Conservation (phyloP, 2,797 vertebrate species). For the Pipistrellus pygmaeus region DNA sequence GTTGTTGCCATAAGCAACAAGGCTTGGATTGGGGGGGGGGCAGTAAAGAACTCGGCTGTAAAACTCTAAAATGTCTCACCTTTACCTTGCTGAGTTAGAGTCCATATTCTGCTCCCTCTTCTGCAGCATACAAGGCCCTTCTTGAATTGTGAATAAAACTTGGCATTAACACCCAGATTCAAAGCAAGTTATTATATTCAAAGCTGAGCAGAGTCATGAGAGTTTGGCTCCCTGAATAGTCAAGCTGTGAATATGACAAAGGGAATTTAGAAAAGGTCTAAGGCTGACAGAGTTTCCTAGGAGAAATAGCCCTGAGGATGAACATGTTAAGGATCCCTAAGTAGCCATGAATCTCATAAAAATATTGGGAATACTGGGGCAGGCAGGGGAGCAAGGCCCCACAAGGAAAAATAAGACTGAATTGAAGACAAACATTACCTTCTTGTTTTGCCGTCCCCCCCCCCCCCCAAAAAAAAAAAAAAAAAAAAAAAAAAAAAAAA, state of each 20-base stretch:
- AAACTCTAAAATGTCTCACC: slow-evolving; percentile 6
- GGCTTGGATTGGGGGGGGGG: not conserved
- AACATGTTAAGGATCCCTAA: not conserved
- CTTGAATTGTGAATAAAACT: slow-evolving; percentile 16
- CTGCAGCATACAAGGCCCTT: not conserved
- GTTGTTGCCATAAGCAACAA: not conserved
- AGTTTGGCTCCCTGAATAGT: not conserved
- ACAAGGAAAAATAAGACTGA: not conserved
- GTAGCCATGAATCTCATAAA: not conserved
- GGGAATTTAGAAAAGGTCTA: not conserved
- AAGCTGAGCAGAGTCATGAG: not conserved
- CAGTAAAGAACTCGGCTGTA: not conserved
- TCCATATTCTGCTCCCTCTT: slow-evolving; percentile 7
- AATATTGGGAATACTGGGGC: not conserved
- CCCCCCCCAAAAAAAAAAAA: not conserved
- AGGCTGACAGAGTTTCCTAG: not conserved
- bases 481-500: too few species aligned
- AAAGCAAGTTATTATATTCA: not conserved
- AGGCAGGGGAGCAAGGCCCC: not conserved
- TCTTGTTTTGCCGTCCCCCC: not conserved
- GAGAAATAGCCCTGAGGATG: not conserved
- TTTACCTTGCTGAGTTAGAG: slow-evolving; percentile 38
- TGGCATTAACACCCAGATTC: not conserved
- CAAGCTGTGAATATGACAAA: slow-evolving; percentile 1
- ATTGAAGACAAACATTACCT: not conserved